Conservation (phyloP, 1,140 invertebrate genomes). For the Microplitis mediator region DNA sequence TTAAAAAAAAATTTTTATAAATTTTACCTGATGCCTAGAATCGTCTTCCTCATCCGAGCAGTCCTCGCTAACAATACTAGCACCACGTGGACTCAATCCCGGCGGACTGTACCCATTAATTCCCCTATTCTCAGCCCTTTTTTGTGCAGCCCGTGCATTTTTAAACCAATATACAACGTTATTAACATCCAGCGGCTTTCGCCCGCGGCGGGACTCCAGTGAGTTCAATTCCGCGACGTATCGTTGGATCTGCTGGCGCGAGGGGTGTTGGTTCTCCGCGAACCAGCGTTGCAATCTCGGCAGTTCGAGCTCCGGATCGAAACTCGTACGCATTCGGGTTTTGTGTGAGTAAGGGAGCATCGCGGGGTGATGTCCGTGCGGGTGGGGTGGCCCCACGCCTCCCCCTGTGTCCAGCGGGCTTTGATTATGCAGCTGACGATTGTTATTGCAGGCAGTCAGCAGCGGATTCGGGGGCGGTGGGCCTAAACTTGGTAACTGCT, state of each 20-base stretch:
- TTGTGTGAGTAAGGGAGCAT: conserved; percentile 82
- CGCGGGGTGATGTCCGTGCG: conserved; percentile 67
- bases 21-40: conserved; percentile 54
- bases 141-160: conserved; percentile 94
- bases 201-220: conserved; percentile 86
- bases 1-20: not conserved
- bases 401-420: conserved; percentile 52
- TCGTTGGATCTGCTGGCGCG: conserved; percentile 90
- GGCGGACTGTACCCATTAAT: conserved; percentile 59
- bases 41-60: conserved; percentile 60
- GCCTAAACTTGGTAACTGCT: conserved; percentile 64
- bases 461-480: conserved; percentile 37
- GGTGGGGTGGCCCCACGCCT: conserved; percentile 41
- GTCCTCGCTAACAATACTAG: conserved; percentile 60
- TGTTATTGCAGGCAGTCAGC: conserved; percentile 19
- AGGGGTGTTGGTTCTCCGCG: conserved; percentile 93
- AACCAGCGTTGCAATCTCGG: conserved; percentile 96
- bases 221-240: conserved; percentile 93
- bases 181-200: conserved; percentile 93
- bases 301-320: conserved; percentile 94
- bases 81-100: conserved; percentile 57
- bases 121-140: conserved; percentile 79
- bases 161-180: conserved; percentile 99
- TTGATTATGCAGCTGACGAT: conserved; percentile 55
- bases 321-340: conserved; percentile 88